Evolutionary conservation across 2,888 invertebrate species (phyloP), one percentile per base, ranked within the genome.

Genomic region (Euzetes globulus): DNA sequence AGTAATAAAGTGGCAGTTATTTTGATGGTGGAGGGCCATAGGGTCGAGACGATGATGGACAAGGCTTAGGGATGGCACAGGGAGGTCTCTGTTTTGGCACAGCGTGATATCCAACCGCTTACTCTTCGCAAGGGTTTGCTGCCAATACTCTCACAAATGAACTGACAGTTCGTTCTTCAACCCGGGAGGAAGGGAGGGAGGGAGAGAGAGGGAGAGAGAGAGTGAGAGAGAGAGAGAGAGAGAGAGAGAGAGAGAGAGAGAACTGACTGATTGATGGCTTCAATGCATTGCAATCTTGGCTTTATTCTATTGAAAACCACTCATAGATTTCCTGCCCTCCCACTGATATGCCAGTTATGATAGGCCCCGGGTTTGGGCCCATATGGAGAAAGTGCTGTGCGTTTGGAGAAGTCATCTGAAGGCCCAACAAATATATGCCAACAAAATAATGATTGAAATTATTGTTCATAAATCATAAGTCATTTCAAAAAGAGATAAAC

Each of bases 1-100:
- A 65, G 65, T 65, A 65, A 65, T 65, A 65, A 65, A 65, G 65
- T 65, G 65, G 65, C 65, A 65, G 65, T 41, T 65, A 29, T 65
- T 65, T 41, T 65, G 41, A 1, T 33, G 41, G 65, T 65, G 41
- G 7, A 41, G n/a, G 65, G 65, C 37, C 65, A 65, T 37, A 25
- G 65, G 65, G 65, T 65, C 65, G 65, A 65, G 37, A 65, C 22
- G 58, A 41, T 65, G 65, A 65, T 65, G 65, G 65, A 65, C 65
- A 65, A 1, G 37, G 65, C 65, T 41, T 41, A 65, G 65, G 65
- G 65, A 65, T 33, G 65, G 33, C 65, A 41, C 41, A 41, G 41
- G 41, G 41, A 41, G 41, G 41, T 41, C 33, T 65, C 33, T 65
- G 65, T 65, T 65, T 37, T 29, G 11, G 1, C 65, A 15, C 65